Conservation (phyloP, 2,113 vertebrate genomes). For the Petromus typicus region DNA sequence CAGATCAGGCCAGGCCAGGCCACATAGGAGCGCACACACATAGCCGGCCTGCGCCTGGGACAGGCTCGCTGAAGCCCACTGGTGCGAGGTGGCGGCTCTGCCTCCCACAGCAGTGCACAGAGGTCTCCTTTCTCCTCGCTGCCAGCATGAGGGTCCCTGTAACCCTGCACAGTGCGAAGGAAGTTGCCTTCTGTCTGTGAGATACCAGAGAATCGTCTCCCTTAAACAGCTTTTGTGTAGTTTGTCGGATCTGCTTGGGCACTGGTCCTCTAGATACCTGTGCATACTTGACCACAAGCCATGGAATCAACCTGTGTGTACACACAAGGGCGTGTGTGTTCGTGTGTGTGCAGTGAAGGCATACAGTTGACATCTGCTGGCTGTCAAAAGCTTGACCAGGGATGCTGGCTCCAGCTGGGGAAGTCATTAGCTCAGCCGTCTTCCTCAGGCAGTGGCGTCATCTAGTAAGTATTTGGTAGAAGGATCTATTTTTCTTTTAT, state of each 20-base stretch:
- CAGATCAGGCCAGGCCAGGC: no score
- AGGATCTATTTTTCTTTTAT: slow-evolving; percentile 49
- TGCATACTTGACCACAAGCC: background rate
- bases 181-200: background rate
- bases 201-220: background rate
- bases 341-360: background rate
- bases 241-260: background rate
- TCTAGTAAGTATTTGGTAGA: background rate
- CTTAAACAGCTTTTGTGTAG: background rate
- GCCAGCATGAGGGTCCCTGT: background rate
- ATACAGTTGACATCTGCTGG: background rate
- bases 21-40: no score
- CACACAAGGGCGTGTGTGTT: background rate
- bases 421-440: slow-evolving; percentile 40
- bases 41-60: background rate
- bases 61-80: background rate
- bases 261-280: background rate
- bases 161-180: background rate
- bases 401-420: background rate
- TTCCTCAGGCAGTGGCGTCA: slow-evolving; percentile 27
- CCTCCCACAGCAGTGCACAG: no score
- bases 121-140: background rate
- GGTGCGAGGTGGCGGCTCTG: background rate
- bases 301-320: background rate
- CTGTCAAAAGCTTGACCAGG: slow-evolving; percentile 27